Evolutionary conservation across 2,113 vertebrate species (phyloP).

Genomic region (Syngnathus floridae): DNA sequence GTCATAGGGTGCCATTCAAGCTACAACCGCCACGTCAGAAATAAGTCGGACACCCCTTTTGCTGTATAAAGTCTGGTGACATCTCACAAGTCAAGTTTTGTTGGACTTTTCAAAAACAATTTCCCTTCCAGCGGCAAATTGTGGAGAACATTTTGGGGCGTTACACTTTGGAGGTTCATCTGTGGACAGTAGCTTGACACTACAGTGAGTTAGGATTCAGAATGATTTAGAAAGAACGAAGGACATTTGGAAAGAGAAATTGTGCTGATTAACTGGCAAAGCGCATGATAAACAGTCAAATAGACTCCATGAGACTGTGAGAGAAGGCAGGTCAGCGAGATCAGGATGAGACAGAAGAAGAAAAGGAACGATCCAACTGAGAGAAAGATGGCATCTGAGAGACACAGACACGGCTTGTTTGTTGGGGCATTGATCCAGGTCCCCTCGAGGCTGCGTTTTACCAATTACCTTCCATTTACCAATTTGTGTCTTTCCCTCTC

Average conservation of each 20-base stretch:
- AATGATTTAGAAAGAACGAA: constrained; percentile 27
- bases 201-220: constrained; percentile 7
- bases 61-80: background rate
- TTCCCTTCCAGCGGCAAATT: background rate
- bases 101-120: background rate
- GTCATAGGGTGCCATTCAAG: no score
- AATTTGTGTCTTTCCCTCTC: constrained; percentile 68
- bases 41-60: no score
- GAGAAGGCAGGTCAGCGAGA: constrained; percentile 22
- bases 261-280: constrained; percentile 22
- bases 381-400: constrained; percentile 42
- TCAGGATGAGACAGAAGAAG: constrained; percentile 12
- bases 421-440: constrained; percentile 64
- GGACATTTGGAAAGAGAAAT: constrained; percentile 20
- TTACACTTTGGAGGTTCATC: background rate
- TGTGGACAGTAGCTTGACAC: background rate
- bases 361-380: constrained; percentile 25
- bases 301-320: constrained; percentile 3
- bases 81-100: background rate
- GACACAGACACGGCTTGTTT: constrained; percentile 52
- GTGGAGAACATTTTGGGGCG: background rate
- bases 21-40: no score
- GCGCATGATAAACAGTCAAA: constrained; percentile 14
- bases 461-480: constrained; percentile 60
- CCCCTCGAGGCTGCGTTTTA: constrained; percentile 53